phyloP scores from a whole-genome alignment of 1,140 invertebrate species.

The Agrilus planipennis region DNA sequence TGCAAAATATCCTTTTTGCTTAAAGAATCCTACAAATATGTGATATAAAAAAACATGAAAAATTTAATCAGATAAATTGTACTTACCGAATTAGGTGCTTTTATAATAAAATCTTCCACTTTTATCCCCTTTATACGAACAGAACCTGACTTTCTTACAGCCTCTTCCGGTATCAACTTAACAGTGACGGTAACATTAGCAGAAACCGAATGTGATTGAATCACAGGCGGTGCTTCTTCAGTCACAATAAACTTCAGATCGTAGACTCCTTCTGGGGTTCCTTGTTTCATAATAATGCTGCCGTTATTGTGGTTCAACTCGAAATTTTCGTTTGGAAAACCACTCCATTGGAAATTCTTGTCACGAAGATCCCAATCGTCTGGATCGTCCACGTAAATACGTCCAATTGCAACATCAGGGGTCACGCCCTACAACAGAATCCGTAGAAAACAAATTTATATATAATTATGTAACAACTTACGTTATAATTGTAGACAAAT shows the following conservation, averaged over 20 bases:
- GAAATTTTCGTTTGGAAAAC: constrained; percentile 45
- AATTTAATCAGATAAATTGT: not conserved
- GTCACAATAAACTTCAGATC: constrained; percentile 57
- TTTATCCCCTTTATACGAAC: constrained; percentile 69
- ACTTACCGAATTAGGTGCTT: constrained; percentile 35
- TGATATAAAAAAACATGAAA: not conserved
- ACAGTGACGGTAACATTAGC: constrained; percentile 75
- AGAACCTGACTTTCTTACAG: constrained; percentile 80
- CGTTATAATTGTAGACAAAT: constrained; percentile 84
- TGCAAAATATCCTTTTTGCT: constrained; percentile 66
- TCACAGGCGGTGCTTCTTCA: constrained; percentile 42
- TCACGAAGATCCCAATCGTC: constrained; percentile 91
- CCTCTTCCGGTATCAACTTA: constrained; percentile 76
- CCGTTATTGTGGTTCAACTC: constrained; percentile 56
- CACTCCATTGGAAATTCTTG: constrained; percentile 65
- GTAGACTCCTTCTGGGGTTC: constrained; percentile 56
- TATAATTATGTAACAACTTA: constrained; percentile 7
- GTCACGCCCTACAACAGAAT: constrained; percentile 42
- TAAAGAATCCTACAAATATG: constrained; percentile 37
- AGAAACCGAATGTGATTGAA: constrained; percentile 49
- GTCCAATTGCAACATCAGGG: constrained; percentile 67
- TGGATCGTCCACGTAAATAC: constrained; percentile 79
- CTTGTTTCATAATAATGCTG: constrained; percentile 70
- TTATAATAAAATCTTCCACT: constrained; percentile 71
- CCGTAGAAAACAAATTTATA: not conserved